Evolutionary conservation across 1,140 invertebrate genomes (phyloP).

Genomic region (Lepidotrigona ventralis): DNA sequence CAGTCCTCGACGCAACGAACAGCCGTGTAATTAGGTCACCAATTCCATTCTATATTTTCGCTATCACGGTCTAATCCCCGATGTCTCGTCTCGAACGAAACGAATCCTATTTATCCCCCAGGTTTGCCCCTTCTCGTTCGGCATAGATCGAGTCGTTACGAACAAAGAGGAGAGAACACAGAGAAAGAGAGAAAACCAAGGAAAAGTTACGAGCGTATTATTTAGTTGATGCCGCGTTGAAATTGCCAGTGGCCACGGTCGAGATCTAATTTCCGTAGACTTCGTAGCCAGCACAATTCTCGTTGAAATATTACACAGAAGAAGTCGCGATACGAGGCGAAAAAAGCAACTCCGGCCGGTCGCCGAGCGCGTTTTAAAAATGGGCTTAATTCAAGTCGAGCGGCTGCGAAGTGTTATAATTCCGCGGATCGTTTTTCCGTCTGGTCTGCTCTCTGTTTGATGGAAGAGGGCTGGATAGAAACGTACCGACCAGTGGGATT

Average conservation of each 20-base stretch:
- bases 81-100: constrained; percentile 11
- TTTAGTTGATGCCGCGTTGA: constrained; percentile 44
- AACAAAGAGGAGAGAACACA: neutral
- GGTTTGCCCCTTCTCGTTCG: neutral
- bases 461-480: neutral
- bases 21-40: constrained; percentile 7
- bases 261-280: constrained; percentile 52
- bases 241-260: constrained; percentile 36
- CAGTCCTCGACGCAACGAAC: too few species aligned
- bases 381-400: constrained; percentile 50
- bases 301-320: constrained; percentile 44
- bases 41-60: neutral
- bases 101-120: constrained; percentile 25
- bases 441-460: neutral
- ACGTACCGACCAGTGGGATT: constrained; percentile 40
- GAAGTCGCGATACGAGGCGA: constrained; percentile 39
- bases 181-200: too few species aligned
- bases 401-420: constrained; percentile 52
- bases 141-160: neutral
- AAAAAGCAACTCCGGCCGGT: constrained; percentile 15
- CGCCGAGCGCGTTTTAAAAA: constrained; percentile 35
- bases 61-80: neutral
- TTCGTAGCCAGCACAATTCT: constrained; percentile 46
- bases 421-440: constrained; percentile 47
- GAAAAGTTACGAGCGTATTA: constrained; percentile 46